Base-by-base conservation (phyloP, 2,113 vertebrate genomes). In the Fukomys damarensis region DNA sequence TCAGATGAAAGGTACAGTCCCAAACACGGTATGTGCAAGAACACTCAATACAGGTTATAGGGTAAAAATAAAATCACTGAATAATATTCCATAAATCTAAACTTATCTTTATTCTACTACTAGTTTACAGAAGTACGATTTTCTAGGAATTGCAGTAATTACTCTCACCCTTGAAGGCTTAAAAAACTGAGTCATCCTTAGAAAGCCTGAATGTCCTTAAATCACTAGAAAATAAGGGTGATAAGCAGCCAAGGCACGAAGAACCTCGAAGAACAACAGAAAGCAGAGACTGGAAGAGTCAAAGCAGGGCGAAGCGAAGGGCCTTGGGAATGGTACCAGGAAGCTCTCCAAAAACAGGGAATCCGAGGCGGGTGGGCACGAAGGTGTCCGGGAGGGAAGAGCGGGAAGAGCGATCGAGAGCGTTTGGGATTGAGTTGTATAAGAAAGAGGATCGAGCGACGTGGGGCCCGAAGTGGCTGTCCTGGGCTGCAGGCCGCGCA, bases 31-130 rank as follows among this genome's bases (percentile, higher is more conserved):
- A 32, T 49, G 92, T 83, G 41, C 28, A 89, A 76, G 88, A 82
- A 88, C 61, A 59, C 26, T 24, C n/a, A 93, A 94, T 86, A 65
- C 4, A 66, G 56, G 61, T 41, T 77, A 77, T 28, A 54, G 28
- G n/a, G 76, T 46, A 58, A 61, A 93, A 56, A 84, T 86, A 86
- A 80, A 86, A 80, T 46, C 66, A 80, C 5, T 65, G 87, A 96
- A 82, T 76, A 81, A 70, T 81, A 92, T 6, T 87, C 61, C 52
- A 79, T 7, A 46, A 77, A 77, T 82, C 91, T 92, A 92, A 82
- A 52, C 30, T 66, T 52, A 41, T 70, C 58, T 95, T 93, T 86
- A 83, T 85, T 91, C 59, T 46, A 79, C 80, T 38, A 87, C 58
- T 46, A 72, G 66, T 30, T 94, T 79, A 76, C 4, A 94, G 65